A percentile compares a stretch with the other conserved stretches of the same genome.
Evolutionary conservation across 2,113 vertebrate species (phyloP).

Genomic region (Tychaedon coryphoeus): DNA sequence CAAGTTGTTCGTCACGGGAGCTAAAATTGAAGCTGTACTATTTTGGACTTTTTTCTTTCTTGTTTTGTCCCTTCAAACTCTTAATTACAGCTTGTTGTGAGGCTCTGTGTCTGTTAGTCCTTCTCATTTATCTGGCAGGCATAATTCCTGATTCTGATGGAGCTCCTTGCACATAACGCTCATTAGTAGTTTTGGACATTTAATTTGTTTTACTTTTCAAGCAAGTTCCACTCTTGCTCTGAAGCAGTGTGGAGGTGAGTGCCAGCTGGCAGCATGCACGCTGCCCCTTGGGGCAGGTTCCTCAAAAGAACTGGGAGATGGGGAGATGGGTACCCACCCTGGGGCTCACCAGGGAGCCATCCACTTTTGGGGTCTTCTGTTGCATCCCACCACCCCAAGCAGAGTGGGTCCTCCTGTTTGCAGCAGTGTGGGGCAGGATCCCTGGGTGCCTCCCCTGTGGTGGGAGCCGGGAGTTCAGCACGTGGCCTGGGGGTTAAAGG

Average conservation of each 20-base stretch:
- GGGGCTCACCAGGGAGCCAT: background rate
- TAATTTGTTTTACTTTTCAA: conserved; percentile 69
- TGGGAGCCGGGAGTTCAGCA: background rate
- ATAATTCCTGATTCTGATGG: conserved; percentile 26
- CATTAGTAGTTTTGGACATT: conserved; percentile 59
- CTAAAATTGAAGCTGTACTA: background rate
- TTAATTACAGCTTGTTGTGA: background rate
- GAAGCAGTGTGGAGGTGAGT: conserved; percentile 29
- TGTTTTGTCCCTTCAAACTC: background rate
- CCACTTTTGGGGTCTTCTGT: background rate
- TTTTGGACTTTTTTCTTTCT: background rate
- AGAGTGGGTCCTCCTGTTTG: background rate
- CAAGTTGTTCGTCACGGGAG: background rate
- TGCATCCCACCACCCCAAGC: background rate
- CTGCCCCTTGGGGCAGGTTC: background rate
- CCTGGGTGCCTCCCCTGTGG: accelerated
- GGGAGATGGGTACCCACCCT: background rate
- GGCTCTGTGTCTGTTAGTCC: background rate
- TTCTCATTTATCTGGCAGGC: background rate
- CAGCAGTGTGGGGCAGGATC: background rate
- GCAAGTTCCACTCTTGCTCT: conserved; percentile 55
- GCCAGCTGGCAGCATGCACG: background rate
- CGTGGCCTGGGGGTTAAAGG: background rate
- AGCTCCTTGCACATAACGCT: conserved; percentile 30
- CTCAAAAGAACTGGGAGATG: background rate